These are phyloP conservation scores for Pelodiscus sinensis DNA, from an alignment of 2,113 vertebrate species.

Conservation along the genomic window DNA sequence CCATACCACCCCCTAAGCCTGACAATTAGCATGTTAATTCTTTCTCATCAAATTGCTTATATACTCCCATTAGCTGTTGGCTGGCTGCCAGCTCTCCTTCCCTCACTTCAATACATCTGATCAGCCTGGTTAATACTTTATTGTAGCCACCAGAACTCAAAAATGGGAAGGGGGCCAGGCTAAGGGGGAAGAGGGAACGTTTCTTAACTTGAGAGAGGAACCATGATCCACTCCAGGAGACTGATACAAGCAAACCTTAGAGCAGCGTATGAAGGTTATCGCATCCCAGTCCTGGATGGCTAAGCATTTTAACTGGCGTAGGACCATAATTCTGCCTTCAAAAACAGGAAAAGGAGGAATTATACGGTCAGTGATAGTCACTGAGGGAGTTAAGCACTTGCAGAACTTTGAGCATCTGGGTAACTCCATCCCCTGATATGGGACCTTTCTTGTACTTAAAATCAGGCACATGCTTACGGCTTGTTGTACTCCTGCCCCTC, in stretches of 20 bases:
- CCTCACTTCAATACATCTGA: conserved; percentile 28
- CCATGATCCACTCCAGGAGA: neutral
- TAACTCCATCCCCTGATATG: neutral
- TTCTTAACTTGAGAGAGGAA: neutral
- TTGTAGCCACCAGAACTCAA: conserved; percentile 2
- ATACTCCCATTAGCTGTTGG: conserved; percentile 67
- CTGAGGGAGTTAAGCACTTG: neutral
- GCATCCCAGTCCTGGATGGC: neutral
- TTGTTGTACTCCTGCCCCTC: neutral
- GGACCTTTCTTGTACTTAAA: rapidly evolving
- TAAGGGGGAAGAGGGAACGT: rapidly evolving
- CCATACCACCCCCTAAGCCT: conserved; percentile 57
- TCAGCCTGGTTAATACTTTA: neutral
- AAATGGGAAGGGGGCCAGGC: neutral
- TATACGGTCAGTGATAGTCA: neutral
- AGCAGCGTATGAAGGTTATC: neutral
- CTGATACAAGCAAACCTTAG: neutral
- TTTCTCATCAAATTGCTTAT: conserved; percentile 64
- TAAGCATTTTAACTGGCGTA: conserved; percentile 1
- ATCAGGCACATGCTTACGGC: neutral
- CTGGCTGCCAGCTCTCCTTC: conserved; percentile 53
- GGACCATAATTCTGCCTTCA: conserved; percentile 2
- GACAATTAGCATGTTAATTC: conserved; percentile 71
- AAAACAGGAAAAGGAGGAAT: neutral
- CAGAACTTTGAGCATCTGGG: neutral